phyloP scores from a whole-genome alignment of 2,888 invertebrate species.

The Hylaea fasciaria region DNA sequence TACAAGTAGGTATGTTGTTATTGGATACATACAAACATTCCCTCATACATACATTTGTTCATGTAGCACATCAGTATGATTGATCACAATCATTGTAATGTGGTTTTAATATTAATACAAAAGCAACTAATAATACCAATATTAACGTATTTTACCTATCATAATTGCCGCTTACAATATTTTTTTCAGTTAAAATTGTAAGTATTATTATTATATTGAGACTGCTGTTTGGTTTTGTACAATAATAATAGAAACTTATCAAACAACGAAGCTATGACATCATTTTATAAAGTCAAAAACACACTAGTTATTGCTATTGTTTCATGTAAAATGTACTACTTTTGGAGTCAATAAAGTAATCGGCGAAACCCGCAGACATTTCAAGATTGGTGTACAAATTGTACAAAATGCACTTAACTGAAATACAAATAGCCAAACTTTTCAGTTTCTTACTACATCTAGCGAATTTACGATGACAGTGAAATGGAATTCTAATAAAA shows the following conservation, averaged over 20 bases:
- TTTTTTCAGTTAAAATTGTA: not conserved
- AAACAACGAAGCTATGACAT: not conserved
- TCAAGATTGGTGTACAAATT: no score
- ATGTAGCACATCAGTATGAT: constrained; percentile 2
- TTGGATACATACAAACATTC: not conserved
- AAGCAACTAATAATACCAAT: constrained; percentile 17
- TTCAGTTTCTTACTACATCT: constrained; percentile 4
- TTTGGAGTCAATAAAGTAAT: not conserved
- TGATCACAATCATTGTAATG: not conserved
- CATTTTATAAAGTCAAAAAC: not conserved
- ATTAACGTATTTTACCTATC: constrained; percentile 8
- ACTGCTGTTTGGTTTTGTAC: constrained; percentile 9
- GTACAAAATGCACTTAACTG: not conserved
- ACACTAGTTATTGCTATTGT: not conserved
- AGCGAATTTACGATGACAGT: constrained; percentile 16
- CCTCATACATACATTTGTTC: constrained; percentile 16
- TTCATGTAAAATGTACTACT: constrained; percentile 7
- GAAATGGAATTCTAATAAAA: constrained; percentile 33
- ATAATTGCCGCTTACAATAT: constrained; percentile 7
- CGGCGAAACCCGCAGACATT: not conserved
- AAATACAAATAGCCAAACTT: constrained; percentile 3
- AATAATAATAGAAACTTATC: not conserved
- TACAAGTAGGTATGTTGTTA: not conserved
- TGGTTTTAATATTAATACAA: not conserved
- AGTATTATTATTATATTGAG: no score